phyloP scores from a whole-genome alignment of 1,140 invertebrate species.

The Colletes gigas region DNA sequence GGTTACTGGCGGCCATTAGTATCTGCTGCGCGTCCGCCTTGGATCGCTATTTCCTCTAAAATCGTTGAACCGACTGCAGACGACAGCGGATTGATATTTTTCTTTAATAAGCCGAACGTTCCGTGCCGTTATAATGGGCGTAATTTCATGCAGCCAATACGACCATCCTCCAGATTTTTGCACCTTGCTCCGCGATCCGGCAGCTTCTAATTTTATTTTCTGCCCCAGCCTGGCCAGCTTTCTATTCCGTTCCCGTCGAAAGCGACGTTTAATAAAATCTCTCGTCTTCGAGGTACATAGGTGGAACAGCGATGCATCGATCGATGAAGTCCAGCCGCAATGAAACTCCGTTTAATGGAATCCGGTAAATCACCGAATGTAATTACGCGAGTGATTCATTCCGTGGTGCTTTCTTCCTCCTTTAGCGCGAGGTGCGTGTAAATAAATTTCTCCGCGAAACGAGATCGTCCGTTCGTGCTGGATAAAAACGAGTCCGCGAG shows the following conservation, averaged over 20 bases:
- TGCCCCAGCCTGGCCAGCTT: too few species aligned
- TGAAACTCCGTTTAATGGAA: not conserved
- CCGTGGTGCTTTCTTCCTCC: not conserved
- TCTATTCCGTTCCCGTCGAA: too few species aligned
- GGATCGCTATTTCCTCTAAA: constrained; percentile 1
- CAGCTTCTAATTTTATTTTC: too few species aligned
- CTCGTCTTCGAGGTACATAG: too few species aligned
- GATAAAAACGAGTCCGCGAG: constrained; percentile 6
- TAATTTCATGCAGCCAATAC: not conserved
- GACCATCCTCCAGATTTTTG: not conserved
- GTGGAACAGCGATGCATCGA: not conserved
- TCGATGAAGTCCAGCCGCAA: too few species aligned
- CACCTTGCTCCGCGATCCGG: too few species aligned
- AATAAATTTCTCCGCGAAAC: constrained; percentile 15
- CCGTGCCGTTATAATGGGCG: not conserved
- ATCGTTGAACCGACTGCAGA: not conserved
- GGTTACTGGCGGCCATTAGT: constrained; percentile 10
- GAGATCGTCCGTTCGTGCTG: constrained; percentile 12
- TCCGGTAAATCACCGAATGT: not conserved
- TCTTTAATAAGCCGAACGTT: constrained; percentile 12
- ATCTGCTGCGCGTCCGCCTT: not conserved
- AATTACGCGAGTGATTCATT: too few species aligned
- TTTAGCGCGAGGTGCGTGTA: not conserved
- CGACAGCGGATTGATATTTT: constrained; percentile 33
- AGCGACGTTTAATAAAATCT: too few species aligned